These are phyloP conservation scores for Ceramica pisi DNA, from an alignment of 2,888 invertebrate species.

Conservation along the genomic window DNA sequence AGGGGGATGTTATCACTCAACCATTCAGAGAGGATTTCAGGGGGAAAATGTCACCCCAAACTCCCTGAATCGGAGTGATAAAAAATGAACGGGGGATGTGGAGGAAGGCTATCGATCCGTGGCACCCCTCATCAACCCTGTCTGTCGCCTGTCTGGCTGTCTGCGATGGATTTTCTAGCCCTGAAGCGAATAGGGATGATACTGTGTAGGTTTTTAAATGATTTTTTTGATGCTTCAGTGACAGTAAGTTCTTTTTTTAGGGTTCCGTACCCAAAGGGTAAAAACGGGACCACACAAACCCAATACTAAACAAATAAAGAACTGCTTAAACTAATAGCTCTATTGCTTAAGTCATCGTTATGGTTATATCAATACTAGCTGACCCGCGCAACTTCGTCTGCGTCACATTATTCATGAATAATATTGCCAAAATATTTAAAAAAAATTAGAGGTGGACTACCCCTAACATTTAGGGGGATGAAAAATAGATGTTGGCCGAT, in stretches of 20 bases:
- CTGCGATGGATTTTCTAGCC: background rate
- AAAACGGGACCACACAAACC: too few relatives aligned
- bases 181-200: background rate
- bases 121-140: conserved; percentile 28
- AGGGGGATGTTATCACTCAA: conserved; percentile 22
- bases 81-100: conserved; percentile 32
- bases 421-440: too few relatives aligned
- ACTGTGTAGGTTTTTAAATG: background rate
- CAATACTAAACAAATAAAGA: too few relatives aligned
- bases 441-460: too few relatives aligned
- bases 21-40: conserved; percentile 12
- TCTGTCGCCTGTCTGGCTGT: conserved; percentile 44
- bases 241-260: background rate
- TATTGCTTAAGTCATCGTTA: too few relatives aligned
- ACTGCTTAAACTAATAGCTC: too few relatives aligned
- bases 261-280: too few relatives aligned
- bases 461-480: too few relatives aligned
- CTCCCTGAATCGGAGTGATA: conserved; percentile 10
- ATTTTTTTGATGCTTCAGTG: background rate
- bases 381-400: too few relatives aligned
- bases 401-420: too few relatives aligned
- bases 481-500: too few relatives aligned
- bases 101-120: conserved; percentile 37
- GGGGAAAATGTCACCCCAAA: conserved; percentile 3
- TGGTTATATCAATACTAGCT: too few relatives aligned